Evolutionary conservation across 2,797 vertebrate species (phyloP).

Genomic region (Hydrocynus forskahlii): DNA sequence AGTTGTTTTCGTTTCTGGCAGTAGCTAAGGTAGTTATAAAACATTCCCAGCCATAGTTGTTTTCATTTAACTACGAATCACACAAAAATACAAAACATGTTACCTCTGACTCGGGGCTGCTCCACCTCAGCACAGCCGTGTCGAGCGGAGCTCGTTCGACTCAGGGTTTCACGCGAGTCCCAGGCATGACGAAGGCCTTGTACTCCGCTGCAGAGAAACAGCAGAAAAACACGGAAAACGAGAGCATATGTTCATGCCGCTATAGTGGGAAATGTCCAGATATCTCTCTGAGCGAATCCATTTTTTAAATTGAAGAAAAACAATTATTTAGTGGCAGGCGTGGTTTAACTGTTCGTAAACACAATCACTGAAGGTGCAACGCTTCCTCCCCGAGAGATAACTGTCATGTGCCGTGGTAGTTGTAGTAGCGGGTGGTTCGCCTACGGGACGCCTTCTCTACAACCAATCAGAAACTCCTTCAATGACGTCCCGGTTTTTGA

Average conservation of each 20-base stretch:
- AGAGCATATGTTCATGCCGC: not conserved
- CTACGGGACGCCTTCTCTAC: not conserved
- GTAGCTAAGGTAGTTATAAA: not conserved
- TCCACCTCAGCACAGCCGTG: not conserved
- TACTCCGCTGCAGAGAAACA: constrained; percentile 41
- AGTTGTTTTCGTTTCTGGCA: not conserved
- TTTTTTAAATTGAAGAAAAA: not conserved
- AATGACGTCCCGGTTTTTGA: not conserved
- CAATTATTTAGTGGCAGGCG: not conserved
- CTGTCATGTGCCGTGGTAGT: not conserved
- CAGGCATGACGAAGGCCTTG: constrained; percentile 72
- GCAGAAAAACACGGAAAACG: not conserved
- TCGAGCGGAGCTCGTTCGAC: constrained; percentile 32
- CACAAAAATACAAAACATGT: not conserved
- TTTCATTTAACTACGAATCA: not conserved
- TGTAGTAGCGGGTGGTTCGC: not conserved
- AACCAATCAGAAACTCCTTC: constrained; percentile 12
- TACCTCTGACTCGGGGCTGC: not conserved
- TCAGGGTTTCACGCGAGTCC: constrained; percentile 61
- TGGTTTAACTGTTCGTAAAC: not conserved
- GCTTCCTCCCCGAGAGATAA: too few relatives aligned
- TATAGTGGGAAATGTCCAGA: not conserved
- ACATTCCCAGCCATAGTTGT: not conserved
- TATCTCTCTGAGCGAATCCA: not conserved
- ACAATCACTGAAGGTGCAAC: not conserved